Base-by-base conservation (phyloP, 2,113 vertebrate species). In the Nothoprocta pentlandii region DNA sequence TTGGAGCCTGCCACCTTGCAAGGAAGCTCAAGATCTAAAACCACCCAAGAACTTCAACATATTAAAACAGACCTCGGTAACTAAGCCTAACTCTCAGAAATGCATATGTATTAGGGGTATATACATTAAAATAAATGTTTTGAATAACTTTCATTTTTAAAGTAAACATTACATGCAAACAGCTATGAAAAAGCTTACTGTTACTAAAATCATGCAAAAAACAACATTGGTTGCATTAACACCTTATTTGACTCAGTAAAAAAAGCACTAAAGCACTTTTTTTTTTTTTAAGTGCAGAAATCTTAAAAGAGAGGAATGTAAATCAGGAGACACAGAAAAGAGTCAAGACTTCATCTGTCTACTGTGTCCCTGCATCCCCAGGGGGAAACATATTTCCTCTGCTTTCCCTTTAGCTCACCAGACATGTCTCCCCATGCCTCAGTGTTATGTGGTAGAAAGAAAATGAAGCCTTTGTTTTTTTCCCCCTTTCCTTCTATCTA, bases 391-490 rank as follows among this genome's bases (percentile, higher is more conserved):
- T 8, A 44, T 23, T 93, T 93, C 82, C 91, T 68, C 42, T 49
- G 44, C 28, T 81, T 77, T 80, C 63, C 73, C 85, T 90, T 53
- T 62, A 95, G 49, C 62, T 87, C 46, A 93, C 70, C 64, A 93
- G 64, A 51, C 82, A 94, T 66, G 92, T 76, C 63, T 78, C 59
- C 28, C 21, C 0, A 0, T 54, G 61, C 44, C 76, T 75, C 54
- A 70, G n/a, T 36, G 58, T 62, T 88, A 46, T 41, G 53, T 0
- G 1, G 75, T 53, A 88, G 36, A 42, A 93, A 91, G 73, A 90
- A 94, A 94, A 88, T 44, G 32, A 85, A 79, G 70, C 41, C 66
- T 90, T 88, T 88, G 76, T 96, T 86, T 93, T 69, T 96, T 88
- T 91, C 61, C 28, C 9, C 26, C 68, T 49, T 78, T 80, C 25